Evolutionary conservation across 2,888 invertebrate species (phyloP), one percentile per base, ranked within the genome.

Genomic region (Gisinianus flammeolus): DNA sequence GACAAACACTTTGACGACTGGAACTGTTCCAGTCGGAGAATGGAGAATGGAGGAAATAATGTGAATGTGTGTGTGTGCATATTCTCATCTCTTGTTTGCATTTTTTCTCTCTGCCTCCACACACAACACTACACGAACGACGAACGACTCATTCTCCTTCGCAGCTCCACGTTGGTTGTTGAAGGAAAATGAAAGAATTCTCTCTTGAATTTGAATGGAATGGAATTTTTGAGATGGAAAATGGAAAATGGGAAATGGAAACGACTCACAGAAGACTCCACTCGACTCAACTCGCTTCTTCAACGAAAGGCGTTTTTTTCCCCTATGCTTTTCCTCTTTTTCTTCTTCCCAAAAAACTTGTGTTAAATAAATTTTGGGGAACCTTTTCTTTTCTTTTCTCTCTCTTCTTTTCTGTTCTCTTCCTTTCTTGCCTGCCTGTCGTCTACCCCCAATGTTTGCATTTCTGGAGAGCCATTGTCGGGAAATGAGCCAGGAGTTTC

Each of bases 401-500:
- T 16, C 10, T 31, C 31, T 10, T 66, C 58, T 12, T n/a, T 58
- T 24, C 5, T 24, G 24, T n/a, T n/a, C 58, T n/a, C 22, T 58
- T 44, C 44, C 44, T 16, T 22, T 30, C 67, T 22, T 67, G 31
- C 33, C 30, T 58, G 22, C 22, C 2, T 58, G 22, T 58, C 8
- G 22, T 24, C n/a, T 72, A 22, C 31, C 68, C 73, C 62, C 64
- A 73, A 73, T 73, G 73, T 73, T 73, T 73, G 64, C 73, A 73
- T 73, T 73, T 73, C 73, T 73, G 62, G 62, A 26, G 58, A 64
- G 62, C 52, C 70, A 44, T 44, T 44, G 44, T 62, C 62, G 28
- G 44, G 52, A 62, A 73, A 73, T 73, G 73, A 73, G 73, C 73
- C 73, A 73, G 62, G 73, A 73, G 73, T 73, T 73, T 73, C 64